Evolutionary conservation across 2,888 invertebrate species (phyloP), one percentile per base, ranked within the genome.

Genomic region (Pseudococcus jackbeardsleyi): DNA sequence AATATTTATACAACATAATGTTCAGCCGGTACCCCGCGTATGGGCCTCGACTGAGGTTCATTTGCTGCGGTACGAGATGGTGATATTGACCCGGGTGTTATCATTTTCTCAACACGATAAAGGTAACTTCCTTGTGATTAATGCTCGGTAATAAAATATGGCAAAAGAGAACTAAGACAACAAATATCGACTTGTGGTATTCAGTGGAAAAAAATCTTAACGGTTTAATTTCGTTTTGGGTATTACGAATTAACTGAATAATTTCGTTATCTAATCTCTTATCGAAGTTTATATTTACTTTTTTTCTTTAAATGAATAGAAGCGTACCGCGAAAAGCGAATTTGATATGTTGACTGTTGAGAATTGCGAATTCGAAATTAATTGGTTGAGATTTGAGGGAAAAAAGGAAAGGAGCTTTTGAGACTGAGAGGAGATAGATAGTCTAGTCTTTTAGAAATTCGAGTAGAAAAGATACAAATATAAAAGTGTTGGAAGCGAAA

Each of bases 141-240:
- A 33, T 33, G 26, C 5, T 2, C 68, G 26, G 11, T 33, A 33
- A 33, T 15, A 59, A 59, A 19, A 59, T 19, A 59, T 19, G n/a
- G 59, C 59, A n/a, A 22, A 15, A 3, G 33, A 72, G 68, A 33
- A 72, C 68, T 72, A 26, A 26, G 68, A 72, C 68, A 72, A 72
- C 68, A 72, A 72, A 72, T 72, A 72, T 72, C 33, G 68, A 6
- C 68, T 72, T 72, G 68, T 33, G 59, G 59, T 59, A 59, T 59
- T 59, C 59, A 6, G 19, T 19, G 15, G 3, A 33, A 33, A 59
- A 59, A 59, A 59, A 59, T 59, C 0, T 59, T 59, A n/a, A 72
- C 68, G 12, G 33, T 72, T 33, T 19, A 59, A 33, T 26, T 33
- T 72, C 33, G 33, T 72, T 72, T 33, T 15, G 68, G 26, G 64